Conservation (phyloP, 2,888 invertebrate genomes). For the Andrena dorsata region DNA sequence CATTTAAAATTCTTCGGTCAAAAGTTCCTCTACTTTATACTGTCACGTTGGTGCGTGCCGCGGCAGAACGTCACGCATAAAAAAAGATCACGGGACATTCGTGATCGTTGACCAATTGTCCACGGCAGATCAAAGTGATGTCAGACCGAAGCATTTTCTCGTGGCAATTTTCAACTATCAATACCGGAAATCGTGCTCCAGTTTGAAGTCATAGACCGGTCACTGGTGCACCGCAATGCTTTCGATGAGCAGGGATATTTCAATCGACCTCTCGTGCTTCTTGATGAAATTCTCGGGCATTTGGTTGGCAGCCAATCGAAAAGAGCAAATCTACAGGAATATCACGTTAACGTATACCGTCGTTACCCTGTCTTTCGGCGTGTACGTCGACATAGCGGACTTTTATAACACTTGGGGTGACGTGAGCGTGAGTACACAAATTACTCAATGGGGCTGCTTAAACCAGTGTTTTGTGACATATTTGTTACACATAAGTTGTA, state of each 20-base stretch:
- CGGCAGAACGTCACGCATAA: not conserved
- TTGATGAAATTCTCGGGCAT: conserved; percentile 63
- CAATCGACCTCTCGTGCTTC: conserved; percentile 55
- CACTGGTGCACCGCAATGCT: not conserved
- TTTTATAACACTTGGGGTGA: conserved; percentile 57
- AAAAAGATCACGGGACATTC: not conserved
- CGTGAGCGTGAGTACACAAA: conserved; percentile 60
- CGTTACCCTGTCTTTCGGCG: conserved; percentile 34
- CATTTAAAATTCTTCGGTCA: no score
- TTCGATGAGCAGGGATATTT: conserved; percentile 34
- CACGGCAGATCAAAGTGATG: not conserved
- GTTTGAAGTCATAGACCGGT: not conserved
- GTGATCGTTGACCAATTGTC: not conserved
- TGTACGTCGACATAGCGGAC: conserved; percentile 45
- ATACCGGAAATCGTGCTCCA: not conserved
- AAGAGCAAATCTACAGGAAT: conserved; percentile 47
- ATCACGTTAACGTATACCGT: conserved; percentile 54
- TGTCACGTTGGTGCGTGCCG: not conserved
- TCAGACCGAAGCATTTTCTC: not conserved
- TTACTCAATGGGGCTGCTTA: no score
- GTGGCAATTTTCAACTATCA: no score
- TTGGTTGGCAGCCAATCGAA: conserved; percentile 47
- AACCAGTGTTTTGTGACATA: no score
- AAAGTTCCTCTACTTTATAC: no score
- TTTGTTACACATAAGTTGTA: no score